Conservation (phyloP, 2,113 vertebrate species). For the Chlorocebus sabaeus region DNA sequence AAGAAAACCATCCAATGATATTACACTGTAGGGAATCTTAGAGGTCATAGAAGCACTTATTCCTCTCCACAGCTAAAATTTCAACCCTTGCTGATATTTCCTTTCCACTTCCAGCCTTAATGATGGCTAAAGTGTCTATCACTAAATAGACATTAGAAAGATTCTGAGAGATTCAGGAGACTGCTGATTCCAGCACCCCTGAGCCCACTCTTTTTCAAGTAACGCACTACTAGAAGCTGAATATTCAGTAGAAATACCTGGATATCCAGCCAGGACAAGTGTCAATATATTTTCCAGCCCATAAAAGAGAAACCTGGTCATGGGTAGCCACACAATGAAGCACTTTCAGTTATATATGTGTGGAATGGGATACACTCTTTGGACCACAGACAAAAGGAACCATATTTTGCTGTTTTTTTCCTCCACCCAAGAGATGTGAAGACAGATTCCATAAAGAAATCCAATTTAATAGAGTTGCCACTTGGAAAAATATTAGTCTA, state of each 20-base stretch:
- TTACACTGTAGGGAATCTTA: conserved; percentile 25
- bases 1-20: conserved; percentile 35
- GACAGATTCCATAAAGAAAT: not conserved
- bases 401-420: not conserved
- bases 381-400: not conserved
- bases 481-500: not conserved
- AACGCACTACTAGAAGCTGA: not conserved
- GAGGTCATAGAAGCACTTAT: conserved; percentile 52
- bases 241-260: not conserved
- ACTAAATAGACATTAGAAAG: not conserved
- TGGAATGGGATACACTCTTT: not conserved
- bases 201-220: not conserved
- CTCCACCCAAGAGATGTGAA: not conserved
- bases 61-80: conserved; percentile 23
- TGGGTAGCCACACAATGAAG: not conserved
- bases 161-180: not conserved
- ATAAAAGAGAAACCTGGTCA: not conserved
- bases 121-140: not conserved
- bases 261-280: not conserved
- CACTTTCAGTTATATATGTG: not conserved
- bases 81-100: conserved; percentile 20
- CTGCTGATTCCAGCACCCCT: not conserved
- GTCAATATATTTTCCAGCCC: not conserved
- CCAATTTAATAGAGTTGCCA: not conserved
- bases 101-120: not conserved